These are phyloP conservation scores for Agrochola lota DNA, from an alignment of 2,888 invertebrate genomes.

Conservation along the genomic window DNA sequence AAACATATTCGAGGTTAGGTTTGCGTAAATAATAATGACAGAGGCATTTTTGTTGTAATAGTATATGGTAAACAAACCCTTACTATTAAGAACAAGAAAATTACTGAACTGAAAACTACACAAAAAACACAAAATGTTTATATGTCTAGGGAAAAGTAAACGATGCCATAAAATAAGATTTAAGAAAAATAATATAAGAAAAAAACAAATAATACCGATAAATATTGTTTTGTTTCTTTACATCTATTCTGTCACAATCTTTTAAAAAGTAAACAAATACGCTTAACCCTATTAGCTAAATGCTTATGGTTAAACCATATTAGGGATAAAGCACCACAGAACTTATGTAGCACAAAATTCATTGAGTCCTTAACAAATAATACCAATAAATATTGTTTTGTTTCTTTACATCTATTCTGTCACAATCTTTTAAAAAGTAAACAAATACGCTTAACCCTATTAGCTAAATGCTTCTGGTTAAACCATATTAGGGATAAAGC, in stretches of 20 bases:
- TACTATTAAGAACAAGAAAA: background rate
- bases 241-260: background rate
- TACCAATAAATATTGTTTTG: background rate
- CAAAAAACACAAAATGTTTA: background rate
- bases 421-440: background rate
- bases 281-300: background rate
- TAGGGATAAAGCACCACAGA: no score
- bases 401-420: background rate
- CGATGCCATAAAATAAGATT: background rate
- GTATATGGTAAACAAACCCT: conserved; percentile 7
- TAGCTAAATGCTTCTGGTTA: background rate
- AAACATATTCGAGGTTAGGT: conserved; percentile 40
- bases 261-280: background rate
- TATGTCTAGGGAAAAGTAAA: background rate
- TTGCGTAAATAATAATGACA: conserved; percentile 30
- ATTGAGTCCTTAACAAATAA: no score
- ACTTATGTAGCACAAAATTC: no score
- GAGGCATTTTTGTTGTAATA: conserved; percentile 2
- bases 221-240: background rate
- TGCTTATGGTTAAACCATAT: background rate
- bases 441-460: background rate
- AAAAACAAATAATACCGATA: background rate
- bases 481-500: no score
- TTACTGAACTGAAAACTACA: background rate
- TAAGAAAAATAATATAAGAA: background rate